Conservation (phyloP, 2,797 vertebrate genomes). For the Oryzias sinensis region DNA sequence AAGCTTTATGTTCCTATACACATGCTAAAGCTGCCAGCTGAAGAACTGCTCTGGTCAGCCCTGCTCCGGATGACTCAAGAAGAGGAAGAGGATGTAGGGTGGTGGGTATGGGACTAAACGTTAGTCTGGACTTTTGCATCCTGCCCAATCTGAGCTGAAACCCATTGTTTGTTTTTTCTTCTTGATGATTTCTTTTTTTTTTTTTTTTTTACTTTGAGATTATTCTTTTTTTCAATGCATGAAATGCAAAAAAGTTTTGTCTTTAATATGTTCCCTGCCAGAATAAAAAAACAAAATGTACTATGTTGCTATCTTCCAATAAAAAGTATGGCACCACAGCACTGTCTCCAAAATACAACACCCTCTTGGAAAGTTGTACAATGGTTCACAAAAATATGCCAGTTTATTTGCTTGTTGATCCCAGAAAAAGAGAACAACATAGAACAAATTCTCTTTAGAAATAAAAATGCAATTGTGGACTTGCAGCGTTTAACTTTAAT, state of each 20-base stretch:
- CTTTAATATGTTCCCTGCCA: background rate
- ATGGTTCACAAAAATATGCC: constrained; percentile 9
- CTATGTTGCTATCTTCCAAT: constrained; percentile 25
- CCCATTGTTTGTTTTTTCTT: background rate
- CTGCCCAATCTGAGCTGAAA: background rate
- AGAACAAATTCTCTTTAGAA: constrained; percentile 12
- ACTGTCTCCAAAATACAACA: constrained; percentile 14
- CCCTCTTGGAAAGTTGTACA: constrained; percentile 2
- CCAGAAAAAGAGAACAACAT: constrained; percentile 1
- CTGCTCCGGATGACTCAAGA: constrained; percentile 56
- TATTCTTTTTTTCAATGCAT: background rate
- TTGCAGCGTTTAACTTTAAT: too few relatives aligned
- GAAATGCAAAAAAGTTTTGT: background rate
- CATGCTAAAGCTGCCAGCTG: constrained; percentile 99
- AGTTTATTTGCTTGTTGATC: background rate
- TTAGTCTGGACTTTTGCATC: constrained; percentile 25
- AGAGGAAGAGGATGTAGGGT: constrained; percentile 34
- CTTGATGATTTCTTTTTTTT: constrained; percentile 3
- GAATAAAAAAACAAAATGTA: constrained; percentile 45
- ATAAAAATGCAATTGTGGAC: background rate
- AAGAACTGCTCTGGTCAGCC: constrained; percentile 99
- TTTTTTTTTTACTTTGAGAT: background rate
- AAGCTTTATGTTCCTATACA: constrained; percentile 97
- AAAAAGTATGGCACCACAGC: constrained; percentile 11
- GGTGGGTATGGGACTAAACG: constrained; percentile 15